A percentile compares a stretch with the other conserved stretches of the same genome.
Conservation (phyloP, 2,113 vertebrate species). For the Physeter macrocephalus region DNA sequence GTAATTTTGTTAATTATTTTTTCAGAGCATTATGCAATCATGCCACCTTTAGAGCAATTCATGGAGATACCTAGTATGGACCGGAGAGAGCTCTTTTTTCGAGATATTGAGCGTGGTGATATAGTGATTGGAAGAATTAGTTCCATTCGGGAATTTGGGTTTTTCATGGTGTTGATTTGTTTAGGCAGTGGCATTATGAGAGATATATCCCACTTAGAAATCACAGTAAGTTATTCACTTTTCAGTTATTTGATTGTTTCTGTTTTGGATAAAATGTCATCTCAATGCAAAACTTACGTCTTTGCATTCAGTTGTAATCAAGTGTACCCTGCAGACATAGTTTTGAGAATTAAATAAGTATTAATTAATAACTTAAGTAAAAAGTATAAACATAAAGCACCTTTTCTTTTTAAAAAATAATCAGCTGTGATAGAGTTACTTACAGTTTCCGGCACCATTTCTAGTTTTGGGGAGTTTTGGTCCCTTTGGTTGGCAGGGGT, state of each 20-base stretch:
- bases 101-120: slow-evolving; percentile 93
- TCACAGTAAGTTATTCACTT: slow-evolving; percentile 84
- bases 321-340: background rate
- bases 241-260: background rate
- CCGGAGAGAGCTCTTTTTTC: slow-evolving; percentile 90
- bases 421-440: background rate
- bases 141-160: slow-evolving; percentile 95
- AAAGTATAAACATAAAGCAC: background rate
- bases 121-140: slow-evolving; percentile 92
- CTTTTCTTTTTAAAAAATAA: background rate
- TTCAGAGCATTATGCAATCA: slow-evolving; percentile 90
- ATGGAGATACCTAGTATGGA: slow-evolving; percentile 91
- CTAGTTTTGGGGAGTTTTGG: background rate
- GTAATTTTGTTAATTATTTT: background rate
- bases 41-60: slow-evolving; percentile 95
- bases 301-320: background rate
- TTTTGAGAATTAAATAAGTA: background rate
- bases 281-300: background rate
- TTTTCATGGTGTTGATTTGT: slow-evolving; percentile 95
- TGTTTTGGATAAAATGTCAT: background rate
- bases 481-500: background rate
- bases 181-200: slow-evolving; percentile 88
- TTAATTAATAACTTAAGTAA: background rate
- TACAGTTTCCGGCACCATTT: background rate
- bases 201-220: slow-evolving; percentile 92